These are phyloP conservation scores for Hyperoplus immaculatus DNA, from an alignment of 2,797 vertebrate genomes.

Conservation along the genomic window DNA sequence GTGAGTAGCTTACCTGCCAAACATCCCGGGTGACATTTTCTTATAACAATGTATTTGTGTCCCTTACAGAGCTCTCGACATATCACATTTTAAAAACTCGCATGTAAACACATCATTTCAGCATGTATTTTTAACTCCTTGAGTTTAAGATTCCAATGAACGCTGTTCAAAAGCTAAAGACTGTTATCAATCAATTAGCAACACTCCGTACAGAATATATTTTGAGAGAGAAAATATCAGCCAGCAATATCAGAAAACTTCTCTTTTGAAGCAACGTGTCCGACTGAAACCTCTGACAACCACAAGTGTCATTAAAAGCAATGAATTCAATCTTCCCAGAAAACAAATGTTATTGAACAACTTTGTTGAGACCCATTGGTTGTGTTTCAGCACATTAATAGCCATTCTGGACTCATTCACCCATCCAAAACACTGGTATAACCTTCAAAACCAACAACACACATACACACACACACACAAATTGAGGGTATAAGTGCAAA, in stretches of 20 bases:
- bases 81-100: conserved; percentile 28
- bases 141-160: not conserved
- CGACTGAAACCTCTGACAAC: not conserved
- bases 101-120: conserved; percentile 5
- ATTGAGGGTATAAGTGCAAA: conserved; percentile 38
- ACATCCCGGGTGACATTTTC: conserved; percentile 58
- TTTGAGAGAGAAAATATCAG: conserved; percentile 41
- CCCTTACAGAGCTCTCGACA: conserved; percentile 41
- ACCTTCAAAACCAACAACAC: not conserved
- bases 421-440: not conserved
- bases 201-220: not conserved
- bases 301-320: not conserved
- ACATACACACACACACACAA: conserved; percentile 16
- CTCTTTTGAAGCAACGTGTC: conserved; percentile 4
- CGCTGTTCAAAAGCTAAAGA: not conserved
- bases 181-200: not conserved
- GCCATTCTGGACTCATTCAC: not conserved
- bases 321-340: not conserved
- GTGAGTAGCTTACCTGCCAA: conserved; percentile 65
- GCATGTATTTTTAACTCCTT: not conserved
- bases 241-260: conserved; percentile 11
- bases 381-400: conserved; percentile 8
- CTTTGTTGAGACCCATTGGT: not conserved
- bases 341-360: conserved; percentile 5
- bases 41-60: conserved; percentile 6